Conservation (phyloP, 1,140 invertebrate species). For the Pogonognathellus flavescens region DNA sequence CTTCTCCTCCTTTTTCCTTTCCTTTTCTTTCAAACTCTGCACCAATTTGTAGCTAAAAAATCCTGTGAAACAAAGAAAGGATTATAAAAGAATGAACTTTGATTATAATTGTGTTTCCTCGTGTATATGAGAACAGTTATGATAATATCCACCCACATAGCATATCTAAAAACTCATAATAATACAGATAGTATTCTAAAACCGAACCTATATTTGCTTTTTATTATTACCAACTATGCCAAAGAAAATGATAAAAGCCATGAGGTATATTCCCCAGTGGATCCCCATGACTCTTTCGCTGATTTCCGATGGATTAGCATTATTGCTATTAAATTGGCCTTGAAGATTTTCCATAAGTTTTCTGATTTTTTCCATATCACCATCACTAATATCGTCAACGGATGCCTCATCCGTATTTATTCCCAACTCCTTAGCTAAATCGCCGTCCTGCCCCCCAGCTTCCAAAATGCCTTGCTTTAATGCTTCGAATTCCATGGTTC, state of each 20-base stretch:
- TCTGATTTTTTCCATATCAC: conserved; percentile 73
- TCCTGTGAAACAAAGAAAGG: conserved; percentile 76
- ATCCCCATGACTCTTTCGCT: conserved; percentile 45
- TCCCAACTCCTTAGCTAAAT: background rate
- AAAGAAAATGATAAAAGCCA: conserved; percentile 60
- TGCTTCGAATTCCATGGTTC: conserved; percentile 2
- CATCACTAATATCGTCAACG: background rate
- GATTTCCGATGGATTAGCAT: background rate
- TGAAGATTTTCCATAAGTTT: conserved; percentile 73
- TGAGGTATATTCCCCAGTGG: conserved; percentile 55
- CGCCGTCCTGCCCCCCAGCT: background rate
- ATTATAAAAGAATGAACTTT: too few species aligned
- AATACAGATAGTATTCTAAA: too few species aligned
- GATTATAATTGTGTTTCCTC: too few species aligned
- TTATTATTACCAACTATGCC: conserved; percentile 54
- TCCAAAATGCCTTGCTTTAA: background rate
- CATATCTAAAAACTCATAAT: too few species aligned
- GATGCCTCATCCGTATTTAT: background rate
- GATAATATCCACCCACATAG: too few species aligned
- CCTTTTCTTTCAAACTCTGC: conserved; percentile 81
- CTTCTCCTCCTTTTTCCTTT: conserved; percentile 80
- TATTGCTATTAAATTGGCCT: conserved; percentile 69
- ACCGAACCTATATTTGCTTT: background rate
- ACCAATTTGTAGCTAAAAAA: conserved; percentile 88
- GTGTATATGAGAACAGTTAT: too few species aligned